Percentiles rank a stretch among this genome's conserved stretches.
Evolutionary conservation across 2,797 vertebrate species (phyloP).

Genomic region (Sylvilagus floridanus): DNA sequence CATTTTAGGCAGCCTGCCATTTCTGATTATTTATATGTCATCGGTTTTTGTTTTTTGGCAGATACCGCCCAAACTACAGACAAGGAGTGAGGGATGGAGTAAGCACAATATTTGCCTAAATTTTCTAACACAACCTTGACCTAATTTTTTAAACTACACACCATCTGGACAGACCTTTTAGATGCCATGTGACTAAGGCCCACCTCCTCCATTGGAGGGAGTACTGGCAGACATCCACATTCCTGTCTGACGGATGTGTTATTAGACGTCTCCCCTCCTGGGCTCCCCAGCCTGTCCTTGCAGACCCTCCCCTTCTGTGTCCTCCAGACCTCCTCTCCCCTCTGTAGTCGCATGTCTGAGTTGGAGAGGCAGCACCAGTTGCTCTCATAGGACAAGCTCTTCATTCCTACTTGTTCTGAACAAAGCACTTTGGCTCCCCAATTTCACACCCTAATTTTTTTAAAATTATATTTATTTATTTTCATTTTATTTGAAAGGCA

Average conservation of each 20-base stretch:
- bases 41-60: background rate
- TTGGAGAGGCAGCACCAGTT: background rate
- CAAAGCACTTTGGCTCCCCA: background rate
- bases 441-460: no score
- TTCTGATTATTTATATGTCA: background rate
- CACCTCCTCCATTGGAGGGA: background rate
- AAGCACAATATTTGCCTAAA: background rate
- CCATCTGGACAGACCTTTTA: slow-evolving; percentile 8
- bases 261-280: no score
- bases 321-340: background rate
- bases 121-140: slow-evolving; percentile 34
- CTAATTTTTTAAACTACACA: background rate
- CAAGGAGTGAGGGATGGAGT: background rate
- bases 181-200: background rate
- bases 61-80: background rate
- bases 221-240: background rate
- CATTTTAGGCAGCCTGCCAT: background rate
- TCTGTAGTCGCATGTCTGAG: background rate
- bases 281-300: background rate
- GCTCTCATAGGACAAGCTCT: background rate
- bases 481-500: no score
- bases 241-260: background rate
- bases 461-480: no score
- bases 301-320: background rate
- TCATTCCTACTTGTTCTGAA: background rate